These are phyloP conservation scores for Actenoides hombroni DNA, from an alignment of 2,113 vertebrate genomes.

Conservation along the genomic window DNA sequence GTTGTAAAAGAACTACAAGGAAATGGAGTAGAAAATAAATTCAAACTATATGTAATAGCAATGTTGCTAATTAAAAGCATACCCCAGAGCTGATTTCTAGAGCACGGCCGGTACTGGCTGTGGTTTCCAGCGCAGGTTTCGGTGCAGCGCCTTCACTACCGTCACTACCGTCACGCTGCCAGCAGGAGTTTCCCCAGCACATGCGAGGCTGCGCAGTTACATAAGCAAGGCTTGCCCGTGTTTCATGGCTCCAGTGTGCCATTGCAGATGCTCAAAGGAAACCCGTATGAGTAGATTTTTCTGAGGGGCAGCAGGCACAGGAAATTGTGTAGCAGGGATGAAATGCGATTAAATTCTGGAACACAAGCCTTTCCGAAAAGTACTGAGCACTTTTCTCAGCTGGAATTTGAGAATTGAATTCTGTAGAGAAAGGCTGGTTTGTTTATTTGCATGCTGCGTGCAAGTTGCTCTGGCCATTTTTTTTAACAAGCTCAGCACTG, in stretches of 20 bases:
- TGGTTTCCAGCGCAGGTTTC: neutral
- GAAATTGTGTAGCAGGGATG: neutral
- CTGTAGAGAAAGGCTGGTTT: neutral
- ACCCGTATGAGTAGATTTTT: neutral
- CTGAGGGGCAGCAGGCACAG: neutral
- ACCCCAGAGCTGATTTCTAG: neutral
- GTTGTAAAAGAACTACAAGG: neutral
- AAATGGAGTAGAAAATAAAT: neutral
- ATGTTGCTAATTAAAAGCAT: neutral
- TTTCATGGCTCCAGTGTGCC: neutral
- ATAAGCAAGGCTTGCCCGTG: neutral
- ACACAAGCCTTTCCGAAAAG: neutral
- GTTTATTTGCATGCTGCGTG: neutral
- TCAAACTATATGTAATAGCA: neutral
- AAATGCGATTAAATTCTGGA: neutral
- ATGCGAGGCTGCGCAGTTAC: neutral
- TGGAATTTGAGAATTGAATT: neutral
- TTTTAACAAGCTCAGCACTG: neutral
- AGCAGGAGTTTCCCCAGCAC: neutral
- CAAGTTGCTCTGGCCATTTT: neutral
- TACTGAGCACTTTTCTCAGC: neutral
- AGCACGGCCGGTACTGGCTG: rapidly evolving
- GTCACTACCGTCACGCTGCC: rapidly evolving
- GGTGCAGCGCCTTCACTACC: neutral
- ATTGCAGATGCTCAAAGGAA: constrained; percentile 31